Base-by-base conservation (phyloP, 2,888 invertebrate species). In the Mycogona germanica region DNA sequence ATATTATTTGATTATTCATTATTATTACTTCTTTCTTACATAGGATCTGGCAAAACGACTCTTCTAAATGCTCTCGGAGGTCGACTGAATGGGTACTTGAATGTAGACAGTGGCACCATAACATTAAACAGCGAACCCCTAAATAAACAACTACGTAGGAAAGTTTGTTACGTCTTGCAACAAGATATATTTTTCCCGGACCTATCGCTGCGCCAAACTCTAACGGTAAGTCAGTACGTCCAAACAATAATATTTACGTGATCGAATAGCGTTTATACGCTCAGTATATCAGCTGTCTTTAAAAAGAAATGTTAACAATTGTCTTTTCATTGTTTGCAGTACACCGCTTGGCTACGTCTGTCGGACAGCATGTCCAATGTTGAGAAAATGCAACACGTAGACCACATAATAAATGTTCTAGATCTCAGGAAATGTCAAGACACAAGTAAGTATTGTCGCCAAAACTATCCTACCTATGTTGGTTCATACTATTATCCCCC, bases 131-230 rank as follows among this genome's bases (percentile, higher is more conserved):
- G 79, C 21, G 76, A 78, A 62, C 70, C 75, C 26, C 69, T 83
- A 59, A 78, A 77, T 61, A 83, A 82, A 64, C 70, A 79, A 60
- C 80, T 81, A 76, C 80, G 82, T 61, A 72, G 85, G 60, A 78
- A 80, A 65, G 83, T 87, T 62, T 83, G 84, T 64, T 87, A 86
- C 69, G 86, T 86, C 44, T 75, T 84, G 57, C 86, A 87, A 68
- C 82, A 85, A 66, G 86, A 87, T 66, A 78, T 84, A 57, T 87
- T 87, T 72, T 84, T 85, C 66, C 78, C 84, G 49, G 82, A 82
- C 64, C 74, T 87, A 62, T 86, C 85, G 2, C 73, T 86, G 55
- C 72, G 81, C 61, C 84, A 86, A 70, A 86, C 85, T 3, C 72
- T 87, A 60, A 79, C 80, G 70, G 78, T 78, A 50, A 38, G 7